Conservation (phyloP, 1,140 invertebrate species). For the Yoshiicerus persimilis region DNA sequence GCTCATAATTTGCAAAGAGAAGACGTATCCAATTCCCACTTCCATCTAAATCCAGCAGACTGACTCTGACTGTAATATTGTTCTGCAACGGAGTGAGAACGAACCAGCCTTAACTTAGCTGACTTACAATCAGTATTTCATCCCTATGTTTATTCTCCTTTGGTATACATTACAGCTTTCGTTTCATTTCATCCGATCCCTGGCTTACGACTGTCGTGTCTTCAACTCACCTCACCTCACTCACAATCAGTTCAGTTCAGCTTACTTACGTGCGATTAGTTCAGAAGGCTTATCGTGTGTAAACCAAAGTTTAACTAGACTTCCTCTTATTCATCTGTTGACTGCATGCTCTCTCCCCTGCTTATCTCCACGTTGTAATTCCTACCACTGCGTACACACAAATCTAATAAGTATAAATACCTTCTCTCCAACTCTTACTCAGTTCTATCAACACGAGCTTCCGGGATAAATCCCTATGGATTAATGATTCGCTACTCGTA, state of each 20-base stretch:
- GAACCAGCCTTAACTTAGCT: background rate
- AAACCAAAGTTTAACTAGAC: background rate
- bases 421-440: background rate
- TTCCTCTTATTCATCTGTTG: background rate
- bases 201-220: background rate
- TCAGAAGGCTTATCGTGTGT: background rate
- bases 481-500: conserved; percentile 22
- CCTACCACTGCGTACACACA: background rate
- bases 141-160: background rate
- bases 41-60: background rate
- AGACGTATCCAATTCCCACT: conserved; percentile 6
- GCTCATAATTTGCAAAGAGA: background rate
- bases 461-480: conserved; percentile 25
- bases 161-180: background rate
- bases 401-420: background rate
- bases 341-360: background rate
- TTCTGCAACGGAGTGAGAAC: background rate
- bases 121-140: background rate
- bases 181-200: background rate
- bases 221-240: background rate
- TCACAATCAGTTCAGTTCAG: background rate
- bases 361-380: background rate
- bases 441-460: conserved; percentile 13
- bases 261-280: background rate
- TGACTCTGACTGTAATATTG: background rate